Conservation (phyloP, 1,140 invertebrate genomes). For the Euschistus heros region DNA sequence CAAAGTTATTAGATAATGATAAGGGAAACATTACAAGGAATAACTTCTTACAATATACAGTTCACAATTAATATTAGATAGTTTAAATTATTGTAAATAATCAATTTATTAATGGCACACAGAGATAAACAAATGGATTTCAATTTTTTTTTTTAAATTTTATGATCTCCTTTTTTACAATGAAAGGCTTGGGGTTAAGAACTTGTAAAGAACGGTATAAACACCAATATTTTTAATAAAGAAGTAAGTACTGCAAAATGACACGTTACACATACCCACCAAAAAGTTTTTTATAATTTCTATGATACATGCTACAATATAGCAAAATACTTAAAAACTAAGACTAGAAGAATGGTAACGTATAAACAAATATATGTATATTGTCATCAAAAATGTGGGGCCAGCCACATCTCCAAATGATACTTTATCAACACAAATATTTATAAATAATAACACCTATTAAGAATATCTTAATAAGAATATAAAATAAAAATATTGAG, state of each 20-base stretch:
- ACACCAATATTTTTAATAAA: slow-evolving; percentile 5
- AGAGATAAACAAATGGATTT: too few species aligned
- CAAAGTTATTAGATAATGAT: too few species aligned
- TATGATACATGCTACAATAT: slow-evolving; percentile 3
- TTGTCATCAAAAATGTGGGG: slow-evolving; percentile 1
- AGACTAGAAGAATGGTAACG: slow-evolving; percentile 14
- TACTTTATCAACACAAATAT: background rate
- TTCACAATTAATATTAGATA: too few species aligned
- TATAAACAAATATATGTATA: slow-evolving; percentile 11
- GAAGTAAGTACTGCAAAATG: slow-evolving; percentile 6
- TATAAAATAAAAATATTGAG: background rate
- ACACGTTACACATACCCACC: slow-evolving; percentile 13
- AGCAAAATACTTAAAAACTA: slow-evolving; percentile 17
- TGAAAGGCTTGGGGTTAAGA: background rate
- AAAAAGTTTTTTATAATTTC: background rate
- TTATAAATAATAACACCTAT: background rate
- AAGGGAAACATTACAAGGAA: too few species aligned
- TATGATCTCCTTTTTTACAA: too few species aligned
- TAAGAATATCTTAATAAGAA: slow-evolving; percentile 4
- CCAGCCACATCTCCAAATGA: slow-evolving; percentile 3
- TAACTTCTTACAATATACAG: too few species aligned
- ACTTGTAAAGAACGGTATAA: background rate
- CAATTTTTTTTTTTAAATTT: too few species aligned
- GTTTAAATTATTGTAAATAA: too few species aligned
- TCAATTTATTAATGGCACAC: too few species aligned